A percentile compares a stretch with the other conserved stretches of the same genome.
phyloP scores from a whole-genome alignment of 2,113 vertebrate genomes.

The Archocentrus centrarchus region DNA sequence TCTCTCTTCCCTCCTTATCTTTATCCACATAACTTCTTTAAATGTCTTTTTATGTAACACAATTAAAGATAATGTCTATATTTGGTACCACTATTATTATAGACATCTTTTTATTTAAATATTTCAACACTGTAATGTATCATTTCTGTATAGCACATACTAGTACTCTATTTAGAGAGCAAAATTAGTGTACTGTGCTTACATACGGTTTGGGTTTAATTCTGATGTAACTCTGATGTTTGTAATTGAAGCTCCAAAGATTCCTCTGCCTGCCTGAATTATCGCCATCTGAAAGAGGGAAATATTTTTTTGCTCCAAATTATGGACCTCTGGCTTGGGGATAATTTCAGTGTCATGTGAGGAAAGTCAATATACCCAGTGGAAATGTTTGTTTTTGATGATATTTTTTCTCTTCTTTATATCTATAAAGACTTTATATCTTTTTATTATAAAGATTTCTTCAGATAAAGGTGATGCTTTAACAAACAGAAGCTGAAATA shows the following conservation, averaged over 20 bases:
- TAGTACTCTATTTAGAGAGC: not conserved
- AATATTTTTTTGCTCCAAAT: not conserved
- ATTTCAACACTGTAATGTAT: not conserved
- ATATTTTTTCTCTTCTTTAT: not conserved
- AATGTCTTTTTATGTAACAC: not conserved
- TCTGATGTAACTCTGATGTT: not conserved
- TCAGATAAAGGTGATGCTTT: not conserved
- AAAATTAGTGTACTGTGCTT: not conserved
- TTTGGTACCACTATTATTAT: not conserved
- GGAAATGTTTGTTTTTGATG: not conserved
- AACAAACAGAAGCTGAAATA: not conserved
- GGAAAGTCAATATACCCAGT: not conserved
- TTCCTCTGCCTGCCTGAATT: not conserved
- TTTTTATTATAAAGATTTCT: not conserved
- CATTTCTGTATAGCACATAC: not conserved
- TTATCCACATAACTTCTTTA: not conserved
- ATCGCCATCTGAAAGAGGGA: not conserved
- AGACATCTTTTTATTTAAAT: not conserved
- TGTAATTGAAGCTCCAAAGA: constrained; percentile 3
- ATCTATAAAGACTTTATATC: no score
- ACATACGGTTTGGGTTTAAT: constrained; percentile 1
- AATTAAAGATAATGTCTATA: not conserved
- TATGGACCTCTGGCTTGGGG: not conserved
- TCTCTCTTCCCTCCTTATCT: not conserved
- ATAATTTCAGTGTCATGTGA: constrained; percentile 6